These are phyloP conservation scores for Branchipolynoe longqiensis DNA, from an alignment of 2,888 invertebrate species.

Conservation along the genomic window DNA sequence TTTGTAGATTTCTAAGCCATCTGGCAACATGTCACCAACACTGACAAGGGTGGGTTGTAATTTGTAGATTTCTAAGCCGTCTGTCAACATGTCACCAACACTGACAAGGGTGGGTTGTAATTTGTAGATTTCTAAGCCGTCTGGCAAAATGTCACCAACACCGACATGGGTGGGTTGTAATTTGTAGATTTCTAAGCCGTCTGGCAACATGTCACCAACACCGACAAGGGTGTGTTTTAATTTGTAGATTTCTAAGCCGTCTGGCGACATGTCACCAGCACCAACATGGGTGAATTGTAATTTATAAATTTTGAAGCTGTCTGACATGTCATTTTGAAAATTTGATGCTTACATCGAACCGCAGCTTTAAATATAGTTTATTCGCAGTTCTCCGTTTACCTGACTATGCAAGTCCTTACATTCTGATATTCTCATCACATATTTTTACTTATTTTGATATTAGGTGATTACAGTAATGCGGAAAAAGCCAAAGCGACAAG, in stretches of 20 bases:
- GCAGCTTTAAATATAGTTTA: not conserved
- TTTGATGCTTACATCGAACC: not conserved
- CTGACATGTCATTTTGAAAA: not conserved
- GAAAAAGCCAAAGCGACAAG: slow-evolving; percentile 15
- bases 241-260: not conserved
- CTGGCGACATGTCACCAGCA: slow-evolving; percentile 4
- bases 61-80: not conserved
- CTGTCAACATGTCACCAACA: slow-evolving; percentile 13
- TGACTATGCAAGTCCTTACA: not conserved
- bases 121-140: not conserved
- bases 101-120: slow-evolving; percentile 11
- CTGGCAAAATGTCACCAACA: slow-evolving; percentile 18
- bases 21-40: slow-evolving; percentile 19
- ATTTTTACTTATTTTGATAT: not conserved
- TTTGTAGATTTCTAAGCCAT: not conserved
- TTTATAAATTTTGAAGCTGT: not conserved
- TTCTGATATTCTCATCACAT: not conserved
- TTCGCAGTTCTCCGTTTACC: not conserved
- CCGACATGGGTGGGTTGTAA: slow-evolving; percentile 18
- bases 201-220: slow-evolving; percentile 18
- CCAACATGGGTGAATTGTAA: not conserved
- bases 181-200: not conserved
- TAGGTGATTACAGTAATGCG: slow-evolving; percentile 35
- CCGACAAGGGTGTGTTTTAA: not conserved
- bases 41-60: slow-evolving; percentile 11